These are phyloP conservation scores for Crematogaster levior DNA, from an alignment of 2,888 invertebrate species.

Conservation along the genomic window DNA sequence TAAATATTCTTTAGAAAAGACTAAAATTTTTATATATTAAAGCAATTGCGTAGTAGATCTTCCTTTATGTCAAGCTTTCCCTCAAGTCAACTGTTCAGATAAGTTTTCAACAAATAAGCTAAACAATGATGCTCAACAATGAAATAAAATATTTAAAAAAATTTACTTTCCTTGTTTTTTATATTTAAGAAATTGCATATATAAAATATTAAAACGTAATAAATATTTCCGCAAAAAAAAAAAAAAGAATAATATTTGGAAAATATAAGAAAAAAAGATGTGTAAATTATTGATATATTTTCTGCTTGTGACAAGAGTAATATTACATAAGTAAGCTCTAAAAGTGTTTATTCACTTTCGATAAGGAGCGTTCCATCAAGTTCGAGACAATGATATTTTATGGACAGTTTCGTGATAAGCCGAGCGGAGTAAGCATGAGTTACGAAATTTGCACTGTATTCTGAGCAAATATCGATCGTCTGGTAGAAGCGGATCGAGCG, in stretches of 20 bases:
- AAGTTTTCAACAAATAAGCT: slow-evolving; percentile 7
- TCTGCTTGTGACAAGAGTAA: neutral
- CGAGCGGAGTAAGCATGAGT: slow-evolving; percentile 17
- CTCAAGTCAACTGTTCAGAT: neutral
- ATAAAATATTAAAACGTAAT: neutral
- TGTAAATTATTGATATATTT: neutral
- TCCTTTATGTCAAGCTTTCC: neutral
- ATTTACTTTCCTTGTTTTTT: neutral
- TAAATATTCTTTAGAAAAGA: neutral
- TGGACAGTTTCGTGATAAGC: slow-evolving; percentile 39
- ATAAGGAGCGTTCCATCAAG: neutral
- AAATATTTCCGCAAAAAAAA: neutral
- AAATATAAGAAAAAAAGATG: neutral
- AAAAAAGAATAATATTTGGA: neutral
- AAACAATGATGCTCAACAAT: too few species aligned
- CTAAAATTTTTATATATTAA: too few species aligned
- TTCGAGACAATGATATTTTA: neutral
- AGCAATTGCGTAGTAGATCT: too few species aligned
- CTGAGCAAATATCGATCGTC: slow-evolving; percentile 36
- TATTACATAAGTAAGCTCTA: neutral
- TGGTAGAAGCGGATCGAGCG: slow-evolving; percentile 39
- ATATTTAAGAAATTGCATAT: neutral
- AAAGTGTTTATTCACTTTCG: slow-evolving; percentile 9
- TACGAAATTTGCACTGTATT: slow-evolving; percentile 34
- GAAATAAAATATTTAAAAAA: neutral